These are phyloP conservation scores for Sinocyclocheilus rhinocerous DNA, from an alignment of 2,113 vertebrate genomes.

Conservation along the genomic window DNA sequence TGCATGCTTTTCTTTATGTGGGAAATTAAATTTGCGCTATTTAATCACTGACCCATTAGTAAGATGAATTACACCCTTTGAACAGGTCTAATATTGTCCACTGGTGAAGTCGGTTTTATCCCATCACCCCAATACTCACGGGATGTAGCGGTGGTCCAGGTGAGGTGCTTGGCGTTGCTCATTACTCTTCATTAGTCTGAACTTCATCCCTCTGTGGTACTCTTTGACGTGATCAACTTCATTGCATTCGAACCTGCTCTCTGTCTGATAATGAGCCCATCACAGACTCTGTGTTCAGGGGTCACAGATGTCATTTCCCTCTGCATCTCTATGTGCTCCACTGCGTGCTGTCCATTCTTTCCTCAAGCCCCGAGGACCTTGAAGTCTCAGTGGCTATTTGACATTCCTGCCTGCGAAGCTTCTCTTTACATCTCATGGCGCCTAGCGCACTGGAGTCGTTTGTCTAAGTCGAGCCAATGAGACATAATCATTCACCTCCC, in stretches of 20 bases:
- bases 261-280: conserved; percentile 36
- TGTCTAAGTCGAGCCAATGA: conserved; percentile 60
- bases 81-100: not conserved
- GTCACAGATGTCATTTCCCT: conserved; percentile 42
- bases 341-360: not conserved
- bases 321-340: conserved; percentile 14
- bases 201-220: conserved; percentile 19
- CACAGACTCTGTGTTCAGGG: not conserved
- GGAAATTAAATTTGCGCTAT: not conserved
- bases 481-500: conserved; percentile 58
- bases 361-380: not conserved
- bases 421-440: conserved; percentile 25
- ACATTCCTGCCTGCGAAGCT: conserved; percentile 30
- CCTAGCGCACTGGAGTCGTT: conserved; percentile 50
- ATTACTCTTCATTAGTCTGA: conserved; percentile 45
- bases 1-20: not conserved
- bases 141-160: conserved; percentile 6
- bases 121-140: not conserved
- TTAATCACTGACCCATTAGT: not conserved
- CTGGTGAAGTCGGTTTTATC: not conserved
- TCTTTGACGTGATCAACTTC: not conserved
- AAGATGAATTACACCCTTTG: not conserved
- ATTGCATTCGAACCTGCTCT: conserved; percentile 35
- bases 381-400: conserved; percentile 19
- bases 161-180: conserved; percentile 38